Base-by-base conservation (phyloP, 1,140 invertebrate genomes). In the Ruditapes philippinarum region DNA sequence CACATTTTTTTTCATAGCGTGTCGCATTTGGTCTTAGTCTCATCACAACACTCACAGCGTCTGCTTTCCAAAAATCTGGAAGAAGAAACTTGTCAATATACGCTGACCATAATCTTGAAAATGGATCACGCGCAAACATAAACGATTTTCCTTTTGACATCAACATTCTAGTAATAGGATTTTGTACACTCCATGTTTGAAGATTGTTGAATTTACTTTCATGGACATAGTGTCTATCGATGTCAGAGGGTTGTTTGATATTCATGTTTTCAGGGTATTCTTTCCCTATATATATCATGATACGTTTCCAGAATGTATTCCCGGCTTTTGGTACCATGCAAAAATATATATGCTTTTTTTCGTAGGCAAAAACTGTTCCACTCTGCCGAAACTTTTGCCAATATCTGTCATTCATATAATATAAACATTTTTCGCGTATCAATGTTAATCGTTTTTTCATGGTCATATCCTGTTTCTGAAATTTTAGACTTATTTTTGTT, bases 21-120 rank as follows among this genome's bases (percentile, higher is more conserved):
- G 28, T 79, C 7, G 14, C 38, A 19, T 17, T 51, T 40, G 9
- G 31, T 51, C 0, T n/a, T n/a, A n/a, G n/a, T 22, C 45, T 9
- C 36, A 79, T 19, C 36, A 51, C 4, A 73, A 0, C 22, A 54
- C 9, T 12, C 31, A n/a, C n/a, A 31, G 73, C 88, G 14, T 31
- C 65, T 1, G 57, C 65, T 25, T 17, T 31, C 87, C 88, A 90
- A 38, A 74, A 91, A 33, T 89, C 89, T 1, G 83, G 85, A 7
- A 91, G 74, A 60, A 87, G 88, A 51, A 85, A 88, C 78, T 92
- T 92, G 65, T 92, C 91, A 19, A 92, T 68, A 51, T 86, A 92
- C 25, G 87, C 87, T 1, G 92, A 92, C 80, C 82, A 92, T 17
- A 92, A 33, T 78, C 91, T 62, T 11, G 80, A 80, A 70, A 89